Conservation (phyloP, 1,140 invertebrate species). For the Drosophila nannoptera region DNA sequence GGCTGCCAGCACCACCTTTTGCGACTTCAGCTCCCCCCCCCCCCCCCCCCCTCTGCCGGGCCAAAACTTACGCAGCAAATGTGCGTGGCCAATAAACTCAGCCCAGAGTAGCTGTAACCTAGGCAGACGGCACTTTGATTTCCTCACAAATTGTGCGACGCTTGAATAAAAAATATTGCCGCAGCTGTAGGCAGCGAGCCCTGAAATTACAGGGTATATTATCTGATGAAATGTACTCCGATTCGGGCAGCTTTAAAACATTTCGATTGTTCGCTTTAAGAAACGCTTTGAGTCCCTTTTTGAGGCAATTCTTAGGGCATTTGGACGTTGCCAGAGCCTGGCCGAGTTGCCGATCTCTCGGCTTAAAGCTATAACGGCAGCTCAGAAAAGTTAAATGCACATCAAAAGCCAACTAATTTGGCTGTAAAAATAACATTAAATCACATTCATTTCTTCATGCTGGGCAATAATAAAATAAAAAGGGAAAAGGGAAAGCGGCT, state of each 20-base stretch:
- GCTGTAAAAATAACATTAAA: slow-evolving; percentile 77
- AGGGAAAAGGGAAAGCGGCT: slow-evolving; percentile 9
- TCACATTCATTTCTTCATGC: slow-evolving; percentile 57
- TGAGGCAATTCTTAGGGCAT: background rate
- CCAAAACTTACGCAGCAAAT: slow-evolving; percentile 28
- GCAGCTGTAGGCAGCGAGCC: too few species aligned
- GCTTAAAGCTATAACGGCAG: slow-evolving; percentile 45
- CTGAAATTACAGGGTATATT: too few species aligned
- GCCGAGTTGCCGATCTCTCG: too few species aligned
- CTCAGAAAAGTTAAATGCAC: slow-evolving; percentile 61
- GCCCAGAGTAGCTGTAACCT: background rate
- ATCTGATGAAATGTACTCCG: too few species aligned
- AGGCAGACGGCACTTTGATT: background rate
- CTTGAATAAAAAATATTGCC: background rate
- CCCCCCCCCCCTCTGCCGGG: background rate
- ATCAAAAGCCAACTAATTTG: slow-evolving; percentile 77
- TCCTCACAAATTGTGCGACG: background rate
- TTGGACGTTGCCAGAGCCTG: background rate
- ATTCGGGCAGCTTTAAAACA: too few species aligned
- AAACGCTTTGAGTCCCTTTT: too few species aligned
- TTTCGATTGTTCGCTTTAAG: too few species aligned
- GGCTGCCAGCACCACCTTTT: slow-evolving; percentile 34
- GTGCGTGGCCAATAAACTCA: slow-evolving; percentile 52
- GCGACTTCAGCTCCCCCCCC: background rate
- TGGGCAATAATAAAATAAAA: slow-evolving; percentile 44